Evolutionary conservation across 1,140 invertebrate genomes (phyloP), one percentile per base, ranked within the genome.

Genomic region (Bemisia tabaci): DNA sequence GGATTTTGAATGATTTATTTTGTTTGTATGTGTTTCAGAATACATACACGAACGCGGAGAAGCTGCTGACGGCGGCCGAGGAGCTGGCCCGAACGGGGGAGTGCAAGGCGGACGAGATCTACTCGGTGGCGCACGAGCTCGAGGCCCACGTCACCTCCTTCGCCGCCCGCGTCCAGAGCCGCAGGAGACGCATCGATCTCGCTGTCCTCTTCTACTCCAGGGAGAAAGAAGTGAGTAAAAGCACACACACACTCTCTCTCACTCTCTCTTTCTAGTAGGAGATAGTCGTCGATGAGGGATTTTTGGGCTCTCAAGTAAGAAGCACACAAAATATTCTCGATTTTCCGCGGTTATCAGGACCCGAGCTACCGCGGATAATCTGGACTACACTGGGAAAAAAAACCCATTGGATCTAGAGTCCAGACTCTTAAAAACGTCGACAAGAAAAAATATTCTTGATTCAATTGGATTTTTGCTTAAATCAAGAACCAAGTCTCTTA

Each of bases 41-140:
- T 75, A 99, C 97, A 0, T 97, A 98, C 74, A 97, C 94, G 25
- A 99, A 99, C 80, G 95, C 96, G 1, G 94, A 98, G 72, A 98
- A 99, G 78, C 79, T 99, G 22, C 79, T 98, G 24, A 89, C 91
- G 0, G 95, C 95, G 0, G 95, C 95, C 0, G 94, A 97, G 73
- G 95, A 98, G 76, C 77, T 98, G 67, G 95, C 95, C 1, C 87
- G 94, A 63, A 97, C 94, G 0, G 95, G 95, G 0, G 94, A 98
- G 79, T 97, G 94, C 74, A 92, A 95, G 73, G 89, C 94, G 0
- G 92, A 96, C 73, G 94, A 97, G 75, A 97, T 97, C 71, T 91
- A 94, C 72, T 87, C 88, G 2, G 95, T 95, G 48, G 95, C 95
- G 9, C 86, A 91, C 63, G 91, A 97, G 75, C 81, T 98, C 26